Evolutionary conservation across 2,888 invertebrate species (phyloP), one percentile per base, ranked within the genome.

Genomic region (Heteromurus nitidus): DNA sequence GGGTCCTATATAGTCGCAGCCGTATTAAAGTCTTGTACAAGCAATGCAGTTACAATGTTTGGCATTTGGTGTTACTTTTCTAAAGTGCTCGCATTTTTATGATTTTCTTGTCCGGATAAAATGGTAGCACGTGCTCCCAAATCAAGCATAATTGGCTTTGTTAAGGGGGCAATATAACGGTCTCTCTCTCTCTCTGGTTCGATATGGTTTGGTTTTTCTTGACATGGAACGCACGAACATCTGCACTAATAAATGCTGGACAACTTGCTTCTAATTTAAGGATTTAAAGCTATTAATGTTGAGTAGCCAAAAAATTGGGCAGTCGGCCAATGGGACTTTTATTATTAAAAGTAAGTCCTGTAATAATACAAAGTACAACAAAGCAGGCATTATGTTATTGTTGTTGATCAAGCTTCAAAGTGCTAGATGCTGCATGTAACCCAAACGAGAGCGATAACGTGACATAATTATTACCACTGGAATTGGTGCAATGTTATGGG

Each of bases 381-480:
- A 47, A 13, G n/a, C 11, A n/a, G n/a, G 11, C 16, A n/a, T 11
- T 47, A 11, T 47, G 11, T 13, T 16, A 16, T 47, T 47, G 47
- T 47, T 47, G n/a, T 36, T 5, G 36, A 36, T 36, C 7, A 9
- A 36, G 13, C 5, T 13, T 13, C 5, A 36, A 9, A 13, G 5
- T 9, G 13, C 7, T 36, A 47, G 11, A 16, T 47, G 47, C 3
- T 11, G 47, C 3, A 47, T n/a, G n/a, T 16, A 5, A 47, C 3
- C 47, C 11, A 5, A 47, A 47, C 3, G n/a, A 47, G n/a, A 3
- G 47, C 7, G n/a, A 47, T 16, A 36, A n/a, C 18, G 30, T 62
- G 73, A 73, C 73, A 73, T 50, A 73, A 73, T 73, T 62, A 73
- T 62, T 73, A n/a, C n/a, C n/a, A 22, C 47, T 62, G 20, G 24